phyloP scores from a whole-genome alignment of 2,888 invertebrate species.

The Leptothorax acervorum region DNA sequence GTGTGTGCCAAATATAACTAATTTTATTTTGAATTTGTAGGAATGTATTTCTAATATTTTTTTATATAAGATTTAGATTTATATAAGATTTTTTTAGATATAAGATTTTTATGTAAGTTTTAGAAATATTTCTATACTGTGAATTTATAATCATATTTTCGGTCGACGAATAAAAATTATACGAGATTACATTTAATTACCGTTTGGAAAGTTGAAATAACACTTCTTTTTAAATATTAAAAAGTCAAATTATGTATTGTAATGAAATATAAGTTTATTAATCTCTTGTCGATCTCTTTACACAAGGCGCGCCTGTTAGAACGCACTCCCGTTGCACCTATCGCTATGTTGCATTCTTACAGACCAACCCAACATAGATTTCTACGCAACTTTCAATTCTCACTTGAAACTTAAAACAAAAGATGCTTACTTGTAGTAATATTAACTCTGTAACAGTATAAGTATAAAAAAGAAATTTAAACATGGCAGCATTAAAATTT shows the following conservation, averaged over 20 bases:
- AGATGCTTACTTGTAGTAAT: neutral
- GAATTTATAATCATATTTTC: neutral
- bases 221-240: neutral
- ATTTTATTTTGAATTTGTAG: neutral
- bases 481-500: neutral
- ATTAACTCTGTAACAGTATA: neutral
- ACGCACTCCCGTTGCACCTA: neutral
- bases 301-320: neutral
- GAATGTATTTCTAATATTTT: neutral
- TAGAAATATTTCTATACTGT: neutral
- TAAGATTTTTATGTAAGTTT: neutral
- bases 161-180: neutral
- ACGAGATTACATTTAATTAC: neutral
- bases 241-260: neutral
- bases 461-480: neutral
- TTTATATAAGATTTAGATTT: too few species aligned
- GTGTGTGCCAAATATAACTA: neutral
- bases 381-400: neutral
- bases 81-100: too few species aligned
- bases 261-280: neutral
- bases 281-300: neutral
- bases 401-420: neutral
- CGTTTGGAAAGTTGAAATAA: neutral
- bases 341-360: neutral
- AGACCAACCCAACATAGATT: neutral